A percentile compares a stretch with the other conserved stretches of the same genome.
Evolutionary conservation across 2,113 vertebrate species (phyloP).

Genomic region (Junco hyemalis): DNA sequence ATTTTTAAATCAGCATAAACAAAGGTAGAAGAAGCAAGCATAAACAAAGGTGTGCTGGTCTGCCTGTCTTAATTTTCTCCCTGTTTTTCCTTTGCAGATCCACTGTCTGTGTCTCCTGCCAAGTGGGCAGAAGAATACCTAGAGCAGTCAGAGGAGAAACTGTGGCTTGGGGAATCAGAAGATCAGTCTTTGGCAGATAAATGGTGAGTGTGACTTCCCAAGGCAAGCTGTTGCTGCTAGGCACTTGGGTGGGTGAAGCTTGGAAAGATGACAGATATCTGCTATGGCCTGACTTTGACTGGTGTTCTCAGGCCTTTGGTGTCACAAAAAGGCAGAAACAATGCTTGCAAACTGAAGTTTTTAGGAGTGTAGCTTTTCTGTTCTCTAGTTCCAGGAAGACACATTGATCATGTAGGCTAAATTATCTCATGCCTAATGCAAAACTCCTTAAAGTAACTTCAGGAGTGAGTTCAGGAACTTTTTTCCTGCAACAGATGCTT

Average conservation of each 20-base stretch:
- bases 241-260: neutral
- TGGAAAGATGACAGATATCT: neutral
- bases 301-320: neutral
- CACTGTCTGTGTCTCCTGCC: constrained; percentile 78
- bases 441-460: neutral
- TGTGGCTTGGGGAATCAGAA: constrained; percentile 94
- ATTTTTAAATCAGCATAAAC: neutral
- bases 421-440: neutral
- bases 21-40: neutral
- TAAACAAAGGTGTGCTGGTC: neutral
- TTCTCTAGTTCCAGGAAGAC: neutral
- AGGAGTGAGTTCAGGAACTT: neutral
- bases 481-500: neutral
- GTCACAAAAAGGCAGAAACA: neutral
- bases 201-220: constrained; percentile 58
- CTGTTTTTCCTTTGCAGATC: constrained; percentile 72
- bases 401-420: neutral
- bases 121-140: constrained; percentile 98
- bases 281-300: neutral
- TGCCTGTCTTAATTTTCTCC: neutral
- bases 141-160: constrained; percentile 96
- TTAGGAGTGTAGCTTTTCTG: neutral
- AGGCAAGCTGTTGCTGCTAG: neutral
- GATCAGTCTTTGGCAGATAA: constrained; percentile 77
- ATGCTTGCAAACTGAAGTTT: neutral